Evolutionary conservation across 2,888 invertebrate species (phyloP).

Genomic region (Caenorhabditis sp.): DNA sequence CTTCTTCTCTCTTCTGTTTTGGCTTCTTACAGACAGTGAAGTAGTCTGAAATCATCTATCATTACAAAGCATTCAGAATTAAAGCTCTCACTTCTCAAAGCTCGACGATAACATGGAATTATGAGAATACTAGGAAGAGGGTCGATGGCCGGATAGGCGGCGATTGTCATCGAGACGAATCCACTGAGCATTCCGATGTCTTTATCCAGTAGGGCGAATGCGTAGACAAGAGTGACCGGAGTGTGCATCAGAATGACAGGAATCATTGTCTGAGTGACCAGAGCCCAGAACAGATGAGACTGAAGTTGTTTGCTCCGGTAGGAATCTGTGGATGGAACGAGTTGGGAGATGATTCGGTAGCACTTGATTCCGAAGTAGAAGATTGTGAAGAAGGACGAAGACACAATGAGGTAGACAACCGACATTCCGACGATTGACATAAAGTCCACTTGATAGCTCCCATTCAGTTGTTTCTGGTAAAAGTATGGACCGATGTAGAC

Average conservation of each 20-base stretch:
- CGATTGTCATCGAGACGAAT: slow-evolving; percentile 38
- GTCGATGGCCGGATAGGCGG: slow-evolving; percentile 42
- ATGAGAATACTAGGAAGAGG: slow-evolving; percentile 47
- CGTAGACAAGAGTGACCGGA: slow-evolving; percentile 31
- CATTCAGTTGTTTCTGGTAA: slow-evolving; percentile 30
- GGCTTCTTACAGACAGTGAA: background rate
- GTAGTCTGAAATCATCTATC: slow-evolving; percentile 21
- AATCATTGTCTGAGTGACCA: slow-evolving; percentile 50
- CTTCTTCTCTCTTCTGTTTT: background rate
- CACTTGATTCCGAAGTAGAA: slow-evolving; percentile 49
- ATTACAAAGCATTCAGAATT: background rate
- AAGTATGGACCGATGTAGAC: slow-evolving; percentile 53
- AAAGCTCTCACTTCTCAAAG: slow-evolving; percentile 13
- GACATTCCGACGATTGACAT: slow-evolving; percentile 28
- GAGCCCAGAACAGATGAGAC: slow-evolving; percentile 46
- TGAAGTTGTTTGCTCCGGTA: slow-evolving; percentile 38
- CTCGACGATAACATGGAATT: slow-evolving; percentile 35
- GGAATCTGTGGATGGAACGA: slow-evolving; percentile 22
- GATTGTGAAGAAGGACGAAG: slow-evolving; percentile 35
- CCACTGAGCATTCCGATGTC: slow-evolving; percentile 49
- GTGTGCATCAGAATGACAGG: slow-evolving; percentile 50
- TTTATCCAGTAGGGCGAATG: slow-evolving; percentile 27
- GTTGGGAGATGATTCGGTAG: slow-evolving; percentile 26
- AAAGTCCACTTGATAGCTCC: slow-evolving; percentile 21
- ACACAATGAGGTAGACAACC: slow-evolving; percentile 31